Percentiles rank a stretch among this genome's conserved stretches.
Evolutionary conservation across 2,797 vertebrate species (phyloP).

Genomic region (Okamejei kenojei): DNA sequence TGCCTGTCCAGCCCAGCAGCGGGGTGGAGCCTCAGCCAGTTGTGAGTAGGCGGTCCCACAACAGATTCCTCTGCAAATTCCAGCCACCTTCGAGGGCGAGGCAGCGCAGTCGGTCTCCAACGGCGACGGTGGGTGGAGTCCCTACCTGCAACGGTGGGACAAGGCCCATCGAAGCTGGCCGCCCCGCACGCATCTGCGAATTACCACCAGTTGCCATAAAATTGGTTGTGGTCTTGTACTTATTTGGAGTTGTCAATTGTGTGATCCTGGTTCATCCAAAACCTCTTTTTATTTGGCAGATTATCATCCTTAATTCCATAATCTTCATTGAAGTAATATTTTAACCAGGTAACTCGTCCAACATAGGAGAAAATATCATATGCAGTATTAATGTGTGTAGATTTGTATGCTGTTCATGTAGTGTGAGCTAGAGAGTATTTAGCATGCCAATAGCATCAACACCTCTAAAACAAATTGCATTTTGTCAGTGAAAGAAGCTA

Average conservation of each 20-base stretch:
- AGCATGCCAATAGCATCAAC: not conserved
- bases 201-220: too few species aligned
- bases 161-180: too few species aligned
- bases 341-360: not conserved
- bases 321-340: not conserved
- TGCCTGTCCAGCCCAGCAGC: too few species aligned
- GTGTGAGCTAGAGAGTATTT: not conserved
- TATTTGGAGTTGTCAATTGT: conserved; percentile 1
- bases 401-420: not conserved
- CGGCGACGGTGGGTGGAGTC: too few species aligned
- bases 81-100: too few species aligned
- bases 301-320: not conserved
- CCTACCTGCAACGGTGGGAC: too few species aligned
- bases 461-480: conserved; percentile 17
- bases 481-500: not conserved
- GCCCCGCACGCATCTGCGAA: too few species aligned
- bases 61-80: too few species aligned
- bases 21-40: too few species aligned
- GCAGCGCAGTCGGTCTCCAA: too few species aligned
- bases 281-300: not conserved
- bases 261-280: not conserved
- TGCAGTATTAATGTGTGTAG: not conserved
- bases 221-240: too few species aligned
- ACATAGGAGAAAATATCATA: not conserved
- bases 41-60: too few species aligned